Conservation (phyloP, 2,113 vertebrate species). For the Phrynosoma platyrhinos region DNA sequence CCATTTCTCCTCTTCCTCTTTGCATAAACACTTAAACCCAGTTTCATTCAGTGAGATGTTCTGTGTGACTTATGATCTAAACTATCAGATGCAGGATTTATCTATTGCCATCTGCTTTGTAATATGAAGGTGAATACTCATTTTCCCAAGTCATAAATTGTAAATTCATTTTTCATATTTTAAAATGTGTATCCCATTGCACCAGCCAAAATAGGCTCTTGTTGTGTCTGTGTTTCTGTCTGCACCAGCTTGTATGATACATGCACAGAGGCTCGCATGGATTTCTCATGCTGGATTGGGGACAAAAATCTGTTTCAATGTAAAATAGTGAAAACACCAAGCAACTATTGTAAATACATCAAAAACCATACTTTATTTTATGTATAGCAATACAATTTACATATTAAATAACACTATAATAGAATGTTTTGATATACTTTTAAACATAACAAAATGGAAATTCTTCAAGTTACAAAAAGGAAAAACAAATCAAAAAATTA, state of each 20-base stretch:
- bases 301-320: constrained; percentile 31
- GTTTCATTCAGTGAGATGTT: neutral
- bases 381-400: constrained; percentile 99
- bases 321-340: constrained; percentile 59
- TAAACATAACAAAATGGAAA: constrained; percentile 87
- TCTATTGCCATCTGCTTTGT: neutral
- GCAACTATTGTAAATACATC: constrained; percentile 85
- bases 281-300: neutral
- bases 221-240: neutral
- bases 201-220: neutral
- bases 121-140: neutral
- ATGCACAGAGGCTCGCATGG: too few species aligned
- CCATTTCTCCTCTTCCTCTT: neutral
- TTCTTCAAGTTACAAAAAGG: constrained; percentile 88
- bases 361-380: constrained; percentile 99
- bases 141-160: neutral
- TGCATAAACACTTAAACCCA: neutral
- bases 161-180: neutral
- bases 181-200: neutral
- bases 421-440: constrained; percentile 97
- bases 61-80: neutral
- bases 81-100: neutral
- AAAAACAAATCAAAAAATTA: constrained; percentile 49
- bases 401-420: constrained; percentile 99
- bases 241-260: neutral